phyloP scores from a whole-genome alignment of 2,888 invertebrate genomes.

The Stenodera caucasica region DNA sequence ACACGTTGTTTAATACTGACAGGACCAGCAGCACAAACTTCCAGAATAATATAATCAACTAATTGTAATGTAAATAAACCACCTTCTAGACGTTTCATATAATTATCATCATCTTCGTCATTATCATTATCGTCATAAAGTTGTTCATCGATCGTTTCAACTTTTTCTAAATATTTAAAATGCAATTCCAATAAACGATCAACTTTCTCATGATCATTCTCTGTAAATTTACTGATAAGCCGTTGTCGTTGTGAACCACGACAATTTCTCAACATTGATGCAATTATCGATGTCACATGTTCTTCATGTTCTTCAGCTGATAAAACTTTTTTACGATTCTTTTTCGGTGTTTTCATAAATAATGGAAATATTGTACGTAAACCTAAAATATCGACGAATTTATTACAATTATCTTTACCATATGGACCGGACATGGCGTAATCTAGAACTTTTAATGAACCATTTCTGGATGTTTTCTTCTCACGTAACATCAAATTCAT shows the following conservation, averaged over 20 bases:
- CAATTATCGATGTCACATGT: conserved; percentile 90
- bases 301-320: conserved; percentile 92
- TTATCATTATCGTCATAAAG: conserved; percentile 63
- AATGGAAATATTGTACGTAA: conserved; percentile 95
- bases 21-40: conserved; percentile 74
- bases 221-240: conserved; percentile 91
- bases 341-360: conserved; percentile 98
- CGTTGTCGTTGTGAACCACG: conserved; percentile 88
- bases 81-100: conserved; percentile 82
- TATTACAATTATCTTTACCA: conserved; percentile 94
- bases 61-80: conserved; percentile 97
- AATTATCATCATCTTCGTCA: conserved; percentile 73
- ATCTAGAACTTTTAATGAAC: conserved; percentile 96
- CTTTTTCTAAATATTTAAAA: conserved; percentile 94
- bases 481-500: conserved; percentile 99
- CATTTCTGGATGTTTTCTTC: conserved; percentile 94
- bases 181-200: conserved; percentile 95
- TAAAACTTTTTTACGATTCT: conserved; percentile 72
- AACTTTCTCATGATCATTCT: conserved; percentile 98
- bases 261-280: conserved; percentile 91
- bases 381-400: conserved; percentile 97
- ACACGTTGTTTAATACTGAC: conserved; percentile 80
- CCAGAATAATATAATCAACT: conserved; percentile 85
- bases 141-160: conserved; percentile 78
- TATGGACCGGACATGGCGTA: conserved; percentile 94